Evolutionary conservation across 2,888 invertebrate species (phyloP), one percentile per base, ranked within the genome.

Genomic region (Megalurothrips usitatus): DNA sequence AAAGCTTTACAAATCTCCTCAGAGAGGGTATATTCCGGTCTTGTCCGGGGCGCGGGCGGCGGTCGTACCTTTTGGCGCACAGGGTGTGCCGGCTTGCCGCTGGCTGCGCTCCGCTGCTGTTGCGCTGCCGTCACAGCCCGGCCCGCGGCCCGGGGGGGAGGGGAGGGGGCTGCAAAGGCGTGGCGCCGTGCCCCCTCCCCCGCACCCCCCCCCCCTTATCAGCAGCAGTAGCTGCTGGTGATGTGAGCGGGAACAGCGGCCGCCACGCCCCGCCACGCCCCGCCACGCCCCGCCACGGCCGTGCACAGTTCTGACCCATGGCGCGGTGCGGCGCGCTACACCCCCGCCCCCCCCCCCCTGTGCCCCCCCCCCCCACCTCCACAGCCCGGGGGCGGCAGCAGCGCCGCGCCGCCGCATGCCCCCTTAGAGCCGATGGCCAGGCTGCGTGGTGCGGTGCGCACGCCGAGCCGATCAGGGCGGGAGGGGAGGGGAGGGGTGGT

Each of bases 211-310:
- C 26, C 26, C 68, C 68, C 68, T 75, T 75, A 75, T 75, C 68
- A 26, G 68, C 68, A 75, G 68, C 68, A 75, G 68, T 75, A 75
- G 68, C 68, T 75, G 68, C 68, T 75, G 68, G 68, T 75, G 26
- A 75, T 26, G 58, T 58, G 58, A 58, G 58, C 58, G 58, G 26
- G 68, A 23, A 23, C 68, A 26, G 23, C 23, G 23, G 23, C 23
- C 68, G 68, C 68, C 26, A 23, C 68, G 26, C 68, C 68, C 68
- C 68, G 8, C 68, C 23, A 11, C 68, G 9, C 23, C 68, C 68
- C 68, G 9, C n/a, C 8, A n/a, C n/a, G n/a, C n/a, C n/a, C 63
- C 63, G 1, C 63, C 68, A n/a, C 34, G 34, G 34, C 34, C 34
- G 34, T 43, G 34, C 34, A 4, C 34, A 43, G 34, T 43, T 43